Evolutionary conservation across 2,797 vertebrate species (phyloP), one percentile per base, ranked within the genome.

Genomic region (Sphaeramia orbicularis): DNA sequence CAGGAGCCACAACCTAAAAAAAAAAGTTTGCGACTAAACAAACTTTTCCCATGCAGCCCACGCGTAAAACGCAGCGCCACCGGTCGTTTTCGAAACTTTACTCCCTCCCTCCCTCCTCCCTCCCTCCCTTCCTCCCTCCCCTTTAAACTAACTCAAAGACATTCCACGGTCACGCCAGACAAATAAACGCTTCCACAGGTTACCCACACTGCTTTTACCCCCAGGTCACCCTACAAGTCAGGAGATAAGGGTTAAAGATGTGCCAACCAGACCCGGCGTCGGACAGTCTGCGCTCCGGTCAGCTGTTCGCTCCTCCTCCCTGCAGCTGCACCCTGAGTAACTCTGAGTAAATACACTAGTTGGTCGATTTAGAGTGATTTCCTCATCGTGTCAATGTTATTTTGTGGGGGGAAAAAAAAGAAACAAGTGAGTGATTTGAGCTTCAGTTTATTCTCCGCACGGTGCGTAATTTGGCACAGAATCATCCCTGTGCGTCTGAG

Each of bases 181-280:
- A 61, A 75, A 79, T 43, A 50, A 32, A 45, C 70, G 7, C 86
- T 90, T 86, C 85, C 80, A 76, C 80, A 75, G 32, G 32, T 35
- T 35, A 77, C 76, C 81, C 88, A 37, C 85, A 83, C 74, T 85
- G 27, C 90, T 86, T 75, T 91, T 3, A 27, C 24, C 24, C 24
- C 87, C 91, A 75, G 89, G 91, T 92, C 93, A 89, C 79, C 91
- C 85, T 74, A 4, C 83, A 90, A 86, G 74, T 78, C 78, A 89
- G 89, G 86, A 91, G 93, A 94, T 92, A 95, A 93, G 91, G 92
- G 85, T 92, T 88, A 71, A 88, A 92, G 95, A 91, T 90, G 90
- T 86, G 94, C 90, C 93, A 85, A 88, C 89, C 83, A 89, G 93
- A 92, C 91, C 40, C 94, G 96, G 96, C 95, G 96, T 95, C 96